Percentiles rank a stretch among this genome's conserved stretches.
Evolutionary conservation across 2,888 invertebrate species (phyloP).

Genomic region (Aleiodes testaceus): DNA sequence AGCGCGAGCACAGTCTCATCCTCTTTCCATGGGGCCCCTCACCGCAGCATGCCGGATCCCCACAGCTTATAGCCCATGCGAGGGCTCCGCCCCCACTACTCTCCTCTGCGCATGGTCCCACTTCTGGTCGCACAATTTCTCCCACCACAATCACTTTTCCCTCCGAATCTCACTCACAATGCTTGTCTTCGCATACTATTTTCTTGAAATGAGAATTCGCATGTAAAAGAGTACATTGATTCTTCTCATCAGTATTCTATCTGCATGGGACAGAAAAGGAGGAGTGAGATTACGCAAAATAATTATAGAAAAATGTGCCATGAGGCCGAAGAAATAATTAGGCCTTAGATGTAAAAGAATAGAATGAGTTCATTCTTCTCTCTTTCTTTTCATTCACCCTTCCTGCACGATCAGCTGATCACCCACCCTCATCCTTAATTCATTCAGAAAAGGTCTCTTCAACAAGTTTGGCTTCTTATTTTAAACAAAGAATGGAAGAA

Average conservation of each 20-base stretch:
- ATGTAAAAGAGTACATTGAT: not conserved
- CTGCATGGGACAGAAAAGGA: not conserved
- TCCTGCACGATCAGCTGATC: slow-evolving; percentile 29
- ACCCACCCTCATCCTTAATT: slow-evolving; percentile 1
- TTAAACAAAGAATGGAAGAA: not conserved
- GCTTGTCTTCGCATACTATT: not conserved
- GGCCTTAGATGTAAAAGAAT: too few species aligned
- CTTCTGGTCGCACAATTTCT: slow-evolving; percentile 56
- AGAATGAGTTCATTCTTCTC: not conserved
- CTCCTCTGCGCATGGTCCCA: slow-evolving; percentile 62
- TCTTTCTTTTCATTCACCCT: slow-evolving; percentile 14
- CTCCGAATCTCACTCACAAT: slow-evolving; percentile 6
- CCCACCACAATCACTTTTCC: slow-evolving; percentile 35
- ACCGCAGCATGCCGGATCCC: slow-evolving; percentile 21
- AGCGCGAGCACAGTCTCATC: slow-evolving; percentile 58
- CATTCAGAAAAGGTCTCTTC: slow-evolving; percentile 26
- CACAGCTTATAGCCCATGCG: slow-evolving; percentile 30
- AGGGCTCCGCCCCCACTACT: slow-evolving; percentile 31
- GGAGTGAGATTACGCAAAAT: too few species aligned
- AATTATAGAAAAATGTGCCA: too few species aligned
- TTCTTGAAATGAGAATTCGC: not conserved
- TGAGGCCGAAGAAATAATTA: too few species aligned
- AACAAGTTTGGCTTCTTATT: not conserved
- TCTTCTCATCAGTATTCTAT: slow-evolving; percentile 2
- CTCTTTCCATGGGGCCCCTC: slow-evolving; percentile 69